A percentile compares a stretch with the other conserved stretches of the same genome.
Conservation (phyloP, 2,888 invertebrate species). For the Coenonympha arcania region DNA sequence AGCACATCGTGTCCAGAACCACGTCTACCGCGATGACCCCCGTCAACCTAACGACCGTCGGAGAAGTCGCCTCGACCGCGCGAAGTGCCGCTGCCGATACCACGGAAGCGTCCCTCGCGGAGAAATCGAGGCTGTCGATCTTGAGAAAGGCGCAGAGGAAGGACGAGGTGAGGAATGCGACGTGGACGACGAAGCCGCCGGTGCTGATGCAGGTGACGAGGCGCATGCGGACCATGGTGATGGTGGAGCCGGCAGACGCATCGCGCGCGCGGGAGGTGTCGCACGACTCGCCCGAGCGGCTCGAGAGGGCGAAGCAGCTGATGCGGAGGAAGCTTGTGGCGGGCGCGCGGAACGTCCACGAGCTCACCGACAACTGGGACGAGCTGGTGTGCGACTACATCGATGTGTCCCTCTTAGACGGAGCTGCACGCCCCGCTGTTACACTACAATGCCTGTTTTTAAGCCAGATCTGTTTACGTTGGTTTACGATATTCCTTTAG, state of each 20-base stretch:
- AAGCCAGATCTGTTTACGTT: not conserved
- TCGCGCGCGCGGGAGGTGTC: conserved; percentile 36
- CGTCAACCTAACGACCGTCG: conserved; percentile 1
- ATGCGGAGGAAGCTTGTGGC: conserved; percentile 56
- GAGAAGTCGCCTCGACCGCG: not conserved
- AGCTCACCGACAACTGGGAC: conserved; percentile 60
- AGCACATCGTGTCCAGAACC: too few relatives aligned
- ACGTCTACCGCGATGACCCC: conserved; percentile 1
- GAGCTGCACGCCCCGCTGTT: too few relatives aligned
- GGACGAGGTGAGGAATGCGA: conserved; percentile 34
- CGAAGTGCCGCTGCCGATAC: not conserved
- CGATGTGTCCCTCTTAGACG: conserved; percentile 43
- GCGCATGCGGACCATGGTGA: conserved; percentile 47
- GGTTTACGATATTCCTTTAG: not conserved
- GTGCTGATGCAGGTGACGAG: conserved; percentile 54
- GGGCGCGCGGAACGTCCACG: conserved; percentile 47
- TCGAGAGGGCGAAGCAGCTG: conserved; percentile 47
- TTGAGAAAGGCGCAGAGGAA: conserved; percentile 53
- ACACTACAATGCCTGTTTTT: too few relatives aligned
- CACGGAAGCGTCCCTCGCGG: conserved; percentile 46
- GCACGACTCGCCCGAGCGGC: conserved; percentile 42
- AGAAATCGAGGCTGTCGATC: conserved; percentile 59
- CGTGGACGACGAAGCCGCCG: conserved; percentile 47
- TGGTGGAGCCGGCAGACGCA: conserved; percentile 50
- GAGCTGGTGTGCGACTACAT: conserved; percentile 60